Base-by-base conservation (phyloP, 2,888 invertebrate species). In the Tridacna gigas region DNA sequence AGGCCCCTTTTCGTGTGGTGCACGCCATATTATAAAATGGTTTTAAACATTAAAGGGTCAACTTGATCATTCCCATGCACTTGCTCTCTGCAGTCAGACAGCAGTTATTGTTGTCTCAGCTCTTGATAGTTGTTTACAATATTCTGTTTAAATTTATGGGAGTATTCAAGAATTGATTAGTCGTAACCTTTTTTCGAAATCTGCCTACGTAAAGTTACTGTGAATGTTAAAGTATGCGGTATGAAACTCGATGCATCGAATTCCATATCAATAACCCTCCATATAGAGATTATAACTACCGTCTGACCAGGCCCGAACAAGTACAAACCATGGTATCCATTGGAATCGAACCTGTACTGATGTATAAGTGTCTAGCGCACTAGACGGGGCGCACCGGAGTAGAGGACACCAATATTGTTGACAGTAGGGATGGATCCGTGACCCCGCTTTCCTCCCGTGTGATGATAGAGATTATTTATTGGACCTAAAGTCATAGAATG, bases 361-460 rank as follows among this genome's bases (percentile, higher is more conserved):
- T 20, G 9, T 20, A 56, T 7, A 37, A 37, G 37, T 37, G 37
- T 56, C 45, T 67, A 67, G 67, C 45, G 67, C 3, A 71, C 26
- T 13, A 71, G 7, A 25, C 71, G 28, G n/a, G 76, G 63, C 5
- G 65, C 65, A 18, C 76, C 48, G 47, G 76, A 76, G 25, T 76
- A 76, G 4, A 76, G 48, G 11, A 76, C 45, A n/a, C 76, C 76
- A 11, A 76, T 48, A 25, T 76, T 76, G 48, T 76, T 76, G 63
- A 76, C 61, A n/a, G 76, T 76, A 0, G 76, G 61, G 37, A 76
- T 76, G 15, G 76, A 76, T 15, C 71, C 71, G 22, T 71, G 47
- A 18, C 71, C 71, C 12, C 71, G 71, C 45, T 37, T n/a, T 48
- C 71, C 71, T 22, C 71, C 71, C 47, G 71, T 71, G 22, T 71